A percentile compares a stretch with the other conserved stretches of the same genome.
phyloP scores from a whole-genome alignment of 2,797 vertebrate species.

The Peromyscus attwateri region DNA sequence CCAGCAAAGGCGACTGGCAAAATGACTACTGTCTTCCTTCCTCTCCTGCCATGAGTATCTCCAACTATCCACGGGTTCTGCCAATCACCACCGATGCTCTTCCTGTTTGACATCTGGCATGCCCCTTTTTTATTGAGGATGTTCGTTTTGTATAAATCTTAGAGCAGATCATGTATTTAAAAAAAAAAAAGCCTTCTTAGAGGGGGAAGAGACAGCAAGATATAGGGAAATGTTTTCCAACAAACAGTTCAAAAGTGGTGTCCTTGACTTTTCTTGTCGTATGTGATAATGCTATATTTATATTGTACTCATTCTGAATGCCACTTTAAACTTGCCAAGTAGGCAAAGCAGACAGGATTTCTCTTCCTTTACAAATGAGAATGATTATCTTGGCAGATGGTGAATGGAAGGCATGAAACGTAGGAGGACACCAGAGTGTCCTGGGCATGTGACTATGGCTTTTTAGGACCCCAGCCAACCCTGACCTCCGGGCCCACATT shows the following conservation, averaged over 20 bases:
- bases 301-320: background rate
- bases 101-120: background rate
- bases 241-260: background rate
- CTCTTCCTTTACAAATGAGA: background rate
- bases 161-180: conserved; percentile 2
- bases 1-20: background rate
- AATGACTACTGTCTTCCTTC: background rate
- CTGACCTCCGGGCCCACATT: background rate
- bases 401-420: background rate
- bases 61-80: background rate
- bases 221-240: background rate
- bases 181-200: background rate
- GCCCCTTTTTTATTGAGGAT: background rate
- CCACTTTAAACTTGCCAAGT: background rate
- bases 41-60: background rate
- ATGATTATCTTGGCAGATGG: background rate
- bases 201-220: background rate
- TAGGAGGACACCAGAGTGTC: background rate
- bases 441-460: background rate
- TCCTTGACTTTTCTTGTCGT: background rate
- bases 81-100: background rate
- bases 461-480: background rate
- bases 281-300: background rate
- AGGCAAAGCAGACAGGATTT: background rate
- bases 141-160: background rate